A percentile compares a stretch with the other conserved stretches of the same genome.
Evolutionary conservation across 2,888 invertebrate species (phyloP).

Genomic region (Masnerella sp.): DNA sequence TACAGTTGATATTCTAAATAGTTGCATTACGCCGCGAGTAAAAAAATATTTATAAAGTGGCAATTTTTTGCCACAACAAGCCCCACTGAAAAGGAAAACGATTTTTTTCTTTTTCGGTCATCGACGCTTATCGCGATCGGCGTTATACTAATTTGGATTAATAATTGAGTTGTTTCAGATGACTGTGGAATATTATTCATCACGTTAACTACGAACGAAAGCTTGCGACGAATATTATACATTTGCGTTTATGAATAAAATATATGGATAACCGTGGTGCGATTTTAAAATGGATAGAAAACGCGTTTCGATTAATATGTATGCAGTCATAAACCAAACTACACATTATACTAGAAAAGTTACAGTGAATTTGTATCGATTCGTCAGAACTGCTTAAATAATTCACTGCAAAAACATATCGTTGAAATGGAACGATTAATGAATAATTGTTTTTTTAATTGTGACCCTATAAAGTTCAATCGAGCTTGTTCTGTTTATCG

Average conservation of each 20-base stretch:
- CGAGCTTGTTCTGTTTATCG: neutral
- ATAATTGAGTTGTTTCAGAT: neutral
- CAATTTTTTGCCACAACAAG: conserved; percentile 18
- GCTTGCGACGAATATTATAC: neutral
- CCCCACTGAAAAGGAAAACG: neutral
- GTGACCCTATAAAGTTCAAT: neutral
- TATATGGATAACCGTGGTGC: conserved; percentile 10
- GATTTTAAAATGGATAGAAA: conserved; percentile 7
- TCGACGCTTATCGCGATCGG: neutral
- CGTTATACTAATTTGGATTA: neutral
- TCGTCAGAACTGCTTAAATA: neutral
- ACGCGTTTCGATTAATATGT: conserved; percentile 13
- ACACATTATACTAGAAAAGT: neutral
- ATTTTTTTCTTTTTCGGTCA: neutral
- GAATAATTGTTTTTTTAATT: conserved; percentile 15
- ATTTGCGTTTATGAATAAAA: conserved; percentile 4
- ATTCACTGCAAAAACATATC: neutral
- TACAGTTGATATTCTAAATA: conserved; percentile 63
- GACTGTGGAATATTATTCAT: neutral
- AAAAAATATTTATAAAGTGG: conserved; percentile 42
- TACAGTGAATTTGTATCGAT: conserved; percentile 4
- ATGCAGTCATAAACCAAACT: neutral
- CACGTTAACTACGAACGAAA: neutral
- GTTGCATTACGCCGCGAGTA: conserved; percentile 51
- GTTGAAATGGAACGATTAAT: neutral